Base-by-base conservation (phyloP, 2,113 vertebrate genomes). In the Tichodroma muraria region DNA sequence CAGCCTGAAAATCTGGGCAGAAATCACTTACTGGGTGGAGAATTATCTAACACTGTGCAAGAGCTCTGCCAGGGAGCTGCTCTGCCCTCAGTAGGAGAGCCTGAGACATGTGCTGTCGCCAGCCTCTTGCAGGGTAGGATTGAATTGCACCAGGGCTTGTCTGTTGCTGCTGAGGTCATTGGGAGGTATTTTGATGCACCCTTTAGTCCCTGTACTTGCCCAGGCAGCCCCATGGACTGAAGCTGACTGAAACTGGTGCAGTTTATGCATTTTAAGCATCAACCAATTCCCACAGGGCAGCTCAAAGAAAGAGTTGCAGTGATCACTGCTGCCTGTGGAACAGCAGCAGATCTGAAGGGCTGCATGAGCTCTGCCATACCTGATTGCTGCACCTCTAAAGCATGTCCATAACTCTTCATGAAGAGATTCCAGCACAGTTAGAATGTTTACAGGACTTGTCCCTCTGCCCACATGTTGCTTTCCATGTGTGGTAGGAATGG, bases 401-500 rank as follows among this genome's bases (percentile, higher is more conserved):
- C 25, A 22, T 11, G 14, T 65, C 83, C 31, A 38, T 7, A 45
- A 59, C 22, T 80, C 40, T 69, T 37, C 37, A 11, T 25, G 24
- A 27, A 76, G 70, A n/a, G 44, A 72, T 85, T 76, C 49, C 72
- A 70, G 56, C 22, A 75, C 4, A 65, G 16, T 35, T n/a, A 28
- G 28, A 80, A 38, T 76, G 23, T 25, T 37, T 20, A 23, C 35
- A 37, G 15, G 31, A 50, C 27, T 91, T 52, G 19, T 52, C 11
- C n/a, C 15, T 71, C 54, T 77, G 15, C 50, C 35, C 20, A 53
- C 0, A 0, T 37, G 13, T 35, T 61, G 49, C 4, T 45, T 83
- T 31, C 49, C 8, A 2, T 12, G 10, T 7, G 4, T 25, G 45
- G 28, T 57, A 72, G 45, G n/a, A 93, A 75, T 33, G 38, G n/a